A percentile compares a stretch with the other conserved stretches of the same genome.
Conservation (phyloP, 2,113 vertebrate genomes). For the Muscicapa adusta region DNA sequence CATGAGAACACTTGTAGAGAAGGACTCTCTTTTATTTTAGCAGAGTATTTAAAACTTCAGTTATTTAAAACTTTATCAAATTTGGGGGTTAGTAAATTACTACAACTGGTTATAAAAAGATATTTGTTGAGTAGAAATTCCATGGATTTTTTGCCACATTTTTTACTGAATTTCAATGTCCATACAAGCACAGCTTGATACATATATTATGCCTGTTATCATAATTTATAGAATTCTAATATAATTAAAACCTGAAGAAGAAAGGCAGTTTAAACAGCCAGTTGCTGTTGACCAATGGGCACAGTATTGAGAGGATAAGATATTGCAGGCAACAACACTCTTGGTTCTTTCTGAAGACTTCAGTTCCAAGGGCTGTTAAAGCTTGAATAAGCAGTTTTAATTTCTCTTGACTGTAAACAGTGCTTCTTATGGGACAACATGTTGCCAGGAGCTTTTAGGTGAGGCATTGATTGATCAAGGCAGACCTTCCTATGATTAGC, state of each 20-base stretch:
- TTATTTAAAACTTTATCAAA: neutral
- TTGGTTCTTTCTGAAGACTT: neutral
- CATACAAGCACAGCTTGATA: neutral
- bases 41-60: neutral
- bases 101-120: neutral
- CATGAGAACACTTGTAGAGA: too few relatives aligned
- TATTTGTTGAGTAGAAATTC: neutral
- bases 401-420: neutral
- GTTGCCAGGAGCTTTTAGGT: neutral
- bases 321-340: neutral
- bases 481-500: neutral
- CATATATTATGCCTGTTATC: neutral
- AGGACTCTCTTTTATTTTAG: neutral
- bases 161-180: neutral
- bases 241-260: neutral
- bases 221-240: neutral
- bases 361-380: neutral
- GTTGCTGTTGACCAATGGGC: neutral
- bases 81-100: neutral
- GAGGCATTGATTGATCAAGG: neutral
- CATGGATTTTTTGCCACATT: neutral
- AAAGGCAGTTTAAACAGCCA: neutral
- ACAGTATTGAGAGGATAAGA: neutral
- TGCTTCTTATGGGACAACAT: neutral
- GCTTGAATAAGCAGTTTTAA: neutral